These are phyloP conservation scores for Hemiscyllium ocellatum DNA, from an alignment of 2,113 vertebrate genomes.

Conservation along the genomic window DNA sequence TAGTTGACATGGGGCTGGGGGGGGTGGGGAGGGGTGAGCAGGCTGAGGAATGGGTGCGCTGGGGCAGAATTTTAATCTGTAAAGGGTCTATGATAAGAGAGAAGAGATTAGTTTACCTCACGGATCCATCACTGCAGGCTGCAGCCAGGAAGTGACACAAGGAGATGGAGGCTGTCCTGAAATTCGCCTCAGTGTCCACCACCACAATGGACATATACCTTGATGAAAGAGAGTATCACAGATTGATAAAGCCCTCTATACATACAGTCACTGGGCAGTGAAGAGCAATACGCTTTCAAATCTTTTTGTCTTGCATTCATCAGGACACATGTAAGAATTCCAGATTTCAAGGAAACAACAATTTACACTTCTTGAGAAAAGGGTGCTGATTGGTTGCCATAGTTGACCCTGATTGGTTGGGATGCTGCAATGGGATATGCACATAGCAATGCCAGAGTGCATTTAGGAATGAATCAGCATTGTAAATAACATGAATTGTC, in stretches of 20 bases:
- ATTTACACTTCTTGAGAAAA: neutral
- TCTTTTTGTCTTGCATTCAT: neutral
- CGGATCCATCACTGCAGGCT: constrained; percentile 83
- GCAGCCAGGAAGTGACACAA: constrained; percentile 59
- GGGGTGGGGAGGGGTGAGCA: neutral
- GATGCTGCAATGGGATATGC: neutral
- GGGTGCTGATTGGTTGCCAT: neutral
- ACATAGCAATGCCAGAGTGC: neutral
- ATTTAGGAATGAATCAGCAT: too few relatives aligned
- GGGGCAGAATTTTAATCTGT: neutral
- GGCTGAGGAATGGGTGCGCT: neutral
- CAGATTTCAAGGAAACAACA: neutral
- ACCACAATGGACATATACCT: constrained; percentile 82
- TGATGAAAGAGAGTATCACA: constrained; percentile 43
- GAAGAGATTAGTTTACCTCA: constrained; percentile 64
- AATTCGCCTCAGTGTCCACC: constrained; percentile 47
- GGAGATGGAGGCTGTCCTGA: constrained; percentile 41
- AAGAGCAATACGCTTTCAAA: neutral
- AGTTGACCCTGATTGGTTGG: neutral
- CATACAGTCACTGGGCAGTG: neutral
- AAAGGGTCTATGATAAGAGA: too few relatives aligned
- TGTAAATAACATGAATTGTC: too few relatives aligned
- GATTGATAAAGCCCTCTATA: too few relatives aligned
- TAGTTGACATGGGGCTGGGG: neutral
- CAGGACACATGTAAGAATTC: neutral